These are phyloP conservation scores for Antheraea mylitta DNA, from an alignment of 1,140 invertebrate species.

Conservation along the genomic window DNA sequence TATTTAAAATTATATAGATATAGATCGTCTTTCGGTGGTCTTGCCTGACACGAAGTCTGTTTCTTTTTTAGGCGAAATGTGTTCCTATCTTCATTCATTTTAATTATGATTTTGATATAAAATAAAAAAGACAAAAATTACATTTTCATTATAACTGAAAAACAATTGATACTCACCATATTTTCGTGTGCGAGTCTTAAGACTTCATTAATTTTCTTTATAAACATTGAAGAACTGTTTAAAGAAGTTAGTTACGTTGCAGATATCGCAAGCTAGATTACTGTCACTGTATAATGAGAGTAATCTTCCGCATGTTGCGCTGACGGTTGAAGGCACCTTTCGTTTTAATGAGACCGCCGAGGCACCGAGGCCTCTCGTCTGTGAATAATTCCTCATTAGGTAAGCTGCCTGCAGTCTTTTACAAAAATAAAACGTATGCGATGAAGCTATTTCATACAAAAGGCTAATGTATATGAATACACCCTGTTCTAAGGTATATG, in stretches of 20 bases:
- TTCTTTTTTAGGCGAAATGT: too few relatives aligned
- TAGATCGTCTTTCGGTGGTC: too few relatives aligned
- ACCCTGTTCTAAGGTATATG: too few relatives aligned
- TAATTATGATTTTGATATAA: too few relatives aligned
- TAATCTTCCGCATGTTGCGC: constrained; percentile 15
- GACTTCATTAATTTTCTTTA: neutral
- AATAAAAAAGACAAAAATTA: too few relatives aligned
- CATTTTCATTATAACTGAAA: too few relatives aligned
- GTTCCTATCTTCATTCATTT: too few relatives aligned
- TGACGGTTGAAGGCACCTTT: constrained; percentile 15
- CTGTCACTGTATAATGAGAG: neutral
- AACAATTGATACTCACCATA: too few relatives aligned
- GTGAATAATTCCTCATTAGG: constrained; percentile 50
- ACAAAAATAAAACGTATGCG: constrained; percentile 2
- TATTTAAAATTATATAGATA: too few relatives aligned
- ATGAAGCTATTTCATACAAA: constrained; percentile 1
- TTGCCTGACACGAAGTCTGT: too few relatives aligned
- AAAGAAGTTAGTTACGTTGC: neutral
- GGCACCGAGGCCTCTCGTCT: constrained; percentile 30
- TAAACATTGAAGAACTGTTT: neutral
- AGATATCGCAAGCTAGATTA: neutral
- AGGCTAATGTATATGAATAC: neutral
- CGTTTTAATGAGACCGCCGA: constrained; percentile 34
- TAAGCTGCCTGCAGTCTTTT: constrained; percentile 12
- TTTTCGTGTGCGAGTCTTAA: too few relatives aligned